These are phyloP conservation scores for Telenomus remus DNA, from an alignment of 1,140 invertebrate species.

Conservation along the genomic window DNA sequence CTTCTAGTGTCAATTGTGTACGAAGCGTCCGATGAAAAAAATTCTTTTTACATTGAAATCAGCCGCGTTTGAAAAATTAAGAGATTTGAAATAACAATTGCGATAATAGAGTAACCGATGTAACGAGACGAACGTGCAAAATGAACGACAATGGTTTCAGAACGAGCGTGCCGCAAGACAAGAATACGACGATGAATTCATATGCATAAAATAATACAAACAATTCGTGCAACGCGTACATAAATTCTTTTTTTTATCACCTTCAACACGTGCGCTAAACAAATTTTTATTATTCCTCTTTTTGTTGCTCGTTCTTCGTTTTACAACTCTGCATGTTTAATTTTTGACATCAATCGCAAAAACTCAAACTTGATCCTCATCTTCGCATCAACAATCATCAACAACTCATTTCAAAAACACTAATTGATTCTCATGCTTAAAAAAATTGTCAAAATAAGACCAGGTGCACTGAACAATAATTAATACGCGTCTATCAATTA, in stretches of 20 bases:
- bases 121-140: not conserved
- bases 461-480: too few species aligned
- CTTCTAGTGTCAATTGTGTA: too few species aligned
- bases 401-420: too few species aligned
- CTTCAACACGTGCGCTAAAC: conserved; percentile 2
- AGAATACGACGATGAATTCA: conserved; percentile 4
- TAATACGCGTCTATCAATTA: too few species aligned
- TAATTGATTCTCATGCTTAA: too few species aligned
- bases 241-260: conserved; percentile 11
- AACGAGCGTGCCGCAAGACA: conserved; percentile 1
- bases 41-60: not conserved
- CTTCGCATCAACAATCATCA: too few species aligned
- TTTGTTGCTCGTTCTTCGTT: not conserved
- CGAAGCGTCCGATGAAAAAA: too few species aligned
- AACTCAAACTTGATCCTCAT: too few species aligned
- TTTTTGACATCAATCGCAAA: too few species aligned
- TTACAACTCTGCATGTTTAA: not conserved
- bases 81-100: conserved; percentile 11
- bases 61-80: conserved; percentile 7
- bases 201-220: conserved; percentile 10
- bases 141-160: conserved; percentile 2
- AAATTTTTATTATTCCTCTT: conserved; percentile 5
- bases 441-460: too few species aligned
- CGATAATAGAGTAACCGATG: not conserved
- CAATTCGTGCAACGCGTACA: conserved; percentile 8